A percentile compares a stretch with the other conserved stretches of the same genome.
Conservation (phyloP, 1,140 invertebrate genomes). For the Lordiphosa mommai region DNA sequence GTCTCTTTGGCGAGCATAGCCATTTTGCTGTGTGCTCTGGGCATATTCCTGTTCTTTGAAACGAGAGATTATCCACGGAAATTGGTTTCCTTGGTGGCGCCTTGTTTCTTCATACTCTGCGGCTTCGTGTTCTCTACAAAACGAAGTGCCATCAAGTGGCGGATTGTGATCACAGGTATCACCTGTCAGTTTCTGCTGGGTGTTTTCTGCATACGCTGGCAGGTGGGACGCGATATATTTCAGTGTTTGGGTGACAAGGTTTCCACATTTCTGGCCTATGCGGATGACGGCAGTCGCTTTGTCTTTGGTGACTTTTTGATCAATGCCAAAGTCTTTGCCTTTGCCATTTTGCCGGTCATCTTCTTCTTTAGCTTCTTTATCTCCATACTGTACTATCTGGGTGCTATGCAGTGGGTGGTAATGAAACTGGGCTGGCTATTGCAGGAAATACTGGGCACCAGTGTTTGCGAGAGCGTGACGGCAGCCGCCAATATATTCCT, state of each 20-base stretch:
- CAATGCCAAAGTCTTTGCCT: slow-evolving; percentile 86
- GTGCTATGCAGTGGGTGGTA: slow-evolving; percentile 92
- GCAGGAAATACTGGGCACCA: slow-evolving; percentile 88
- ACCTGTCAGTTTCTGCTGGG: slow-evolving; percentile 93
- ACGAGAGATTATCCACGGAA: slow-evolving; percentile 83
- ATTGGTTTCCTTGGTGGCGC: slow-evolving; percentile 84
- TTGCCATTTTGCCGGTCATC: slow-evolving; percentile 91
- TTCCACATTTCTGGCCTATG: slow-evolving; percentile 89
- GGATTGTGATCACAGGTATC: slow-evolving; percentile 89
- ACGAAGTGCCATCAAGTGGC: slow-evolving; percentile 86
- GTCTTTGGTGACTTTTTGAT: slow-evolving; percentile 90
- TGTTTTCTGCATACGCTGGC: slow-evolving; percentile 91
- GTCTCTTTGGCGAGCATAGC: slow-evolving; percentile 35
- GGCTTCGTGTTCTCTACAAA: slow-evolving; percentile 83
- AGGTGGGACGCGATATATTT: slow-evolving; percentile 87
- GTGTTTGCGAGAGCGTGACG: slow-evolving; percentile 94
- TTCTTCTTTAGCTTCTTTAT: slow-evolving; percentile 95
- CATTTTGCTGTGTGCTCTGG: slow-evolving; percentile 80
- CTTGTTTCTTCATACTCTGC: slow-evolving; percentile 81
- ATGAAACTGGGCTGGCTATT: slow-evolving; percentile 90
- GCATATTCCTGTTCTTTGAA: slow-evolving; percentile 84
- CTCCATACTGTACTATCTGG: slow-evolving; percentile 92
- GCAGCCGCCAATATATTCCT: slow-evolving; percentile 95
- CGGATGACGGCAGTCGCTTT: slow-evolving; percentile 89
- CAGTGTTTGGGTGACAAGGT: slow-evolving; percentile 90